Base-by-base conservation (phyloP, 1,140 invertebrate species). In the Chrysopa pallens region DNA sequence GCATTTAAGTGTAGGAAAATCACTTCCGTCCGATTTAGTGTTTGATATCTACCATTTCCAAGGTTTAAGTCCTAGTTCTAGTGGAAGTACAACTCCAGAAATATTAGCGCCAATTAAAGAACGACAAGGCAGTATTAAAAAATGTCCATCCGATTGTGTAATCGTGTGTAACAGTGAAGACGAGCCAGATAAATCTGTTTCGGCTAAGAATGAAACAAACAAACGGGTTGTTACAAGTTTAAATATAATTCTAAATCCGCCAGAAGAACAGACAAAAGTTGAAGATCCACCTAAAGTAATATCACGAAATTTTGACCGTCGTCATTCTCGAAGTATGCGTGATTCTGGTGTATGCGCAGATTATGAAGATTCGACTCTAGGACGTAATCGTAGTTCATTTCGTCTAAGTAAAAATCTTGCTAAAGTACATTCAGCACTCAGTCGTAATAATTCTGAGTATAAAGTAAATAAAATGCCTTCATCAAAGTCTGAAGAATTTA, bases 21-120 rank as follows among this genome's bases (percentile, higher is more conserved):
- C 72, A 1, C 51, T 77, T 33, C 80, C 82, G 2, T 60, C 69
- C 0, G 72, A 84, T 48, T 59, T 86, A 6, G 64, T 84, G n/a
- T 73, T 73, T 37, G 83, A 87, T 51, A 80, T 88, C 29, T 67
- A 71, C 47, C 74, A 79, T 54, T 88, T 80, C 57, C 65, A 67
- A 28, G 72, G 73, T 4, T 52, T 67, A 1, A 73, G 70, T 55
- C 65, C 69, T 0, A 70, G 64, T 46, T 71, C 67, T 9, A 73
- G 70, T 9, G 71, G 72, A 46, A 73, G 71, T 0, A 74, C 69
- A 6, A 74, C 72, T 6, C 73, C 73, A 0, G 71, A 69, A 47
- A 59, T 59, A 27, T 45, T 64, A n/a, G 52, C 59, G 6, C 62
- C 66, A 6, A 69, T 69, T 4, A 68, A 56, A 39, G 67, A 72